Evolutionary conservation across 2,797 vertebrate genomes (phyloP), one percentile per base, ranked within the genome.

Genomic region (Benthosema pterotum): DNA sequence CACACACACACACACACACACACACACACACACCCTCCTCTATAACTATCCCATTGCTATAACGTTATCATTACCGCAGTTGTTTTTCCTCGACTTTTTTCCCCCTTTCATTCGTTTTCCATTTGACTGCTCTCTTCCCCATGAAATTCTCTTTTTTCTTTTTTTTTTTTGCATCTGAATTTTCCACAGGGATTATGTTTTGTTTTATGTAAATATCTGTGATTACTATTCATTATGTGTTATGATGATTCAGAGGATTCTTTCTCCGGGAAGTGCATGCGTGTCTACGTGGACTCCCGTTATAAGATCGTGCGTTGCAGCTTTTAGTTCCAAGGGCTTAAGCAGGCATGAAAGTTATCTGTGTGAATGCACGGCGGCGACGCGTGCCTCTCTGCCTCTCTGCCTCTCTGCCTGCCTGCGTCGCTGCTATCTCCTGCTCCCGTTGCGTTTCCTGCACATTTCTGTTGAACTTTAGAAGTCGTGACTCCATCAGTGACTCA

Each of bases 181-280:
- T 90, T 88, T 83, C 80, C 79, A 84, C 75, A 77, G 75, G 84
- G 83, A 87, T 89, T 88, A 82, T 86, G 79, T 81, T 82, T 83
- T 84, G 71, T 62, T 67, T 78, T 88, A 88, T 88, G 85, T 84
- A 91, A 90, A 89, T 91, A 77, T 58, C 47, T 60, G 15, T 84
- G 78, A 90, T 87, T 83, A 87, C 82, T 88, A 88, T 88, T 90
- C 88, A 88, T 90, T 87, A 88, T 86, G 78, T 80, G 77, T 72
- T 85, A 86, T 86, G 74, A 81, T 85, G 80, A 88, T 78, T 86
- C 70, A 13, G 72, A 82, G 78, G 86, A 75, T 72, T 87, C 87
- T 77, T 84, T 84, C 84, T 85, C 61, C n/a, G n/a, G n/a, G 71
- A 64, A 73, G 74, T 67, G 75, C 46, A 57, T 8, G 38, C 57